Conservation (phyloP, 2,113 vertebrate species). For the Gavialis gangeticus region DNA sequence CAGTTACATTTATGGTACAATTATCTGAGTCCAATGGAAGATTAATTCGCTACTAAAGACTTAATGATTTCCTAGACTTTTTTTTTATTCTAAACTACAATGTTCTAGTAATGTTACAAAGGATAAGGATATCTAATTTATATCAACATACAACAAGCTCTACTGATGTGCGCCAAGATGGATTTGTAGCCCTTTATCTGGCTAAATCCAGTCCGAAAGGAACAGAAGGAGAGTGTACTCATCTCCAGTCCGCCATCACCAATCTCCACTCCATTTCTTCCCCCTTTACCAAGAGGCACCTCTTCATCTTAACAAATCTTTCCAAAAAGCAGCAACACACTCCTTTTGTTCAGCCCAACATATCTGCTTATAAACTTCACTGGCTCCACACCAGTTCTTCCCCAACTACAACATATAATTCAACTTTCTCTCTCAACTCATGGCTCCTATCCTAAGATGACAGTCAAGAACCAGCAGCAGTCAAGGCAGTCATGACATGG, state of each 20-base stretch:
- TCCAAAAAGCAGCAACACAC: neutral
- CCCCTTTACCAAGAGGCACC: neutral
- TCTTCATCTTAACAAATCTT: neutral
- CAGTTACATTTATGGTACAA: neutral
- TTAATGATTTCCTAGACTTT: neutral
- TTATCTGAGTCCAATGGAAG: neutral
- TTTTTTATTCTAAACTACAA: neutral
- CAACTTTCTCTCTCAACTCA: neutral
- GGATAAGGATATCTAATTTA: neutral
- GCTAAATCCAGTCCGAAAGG: neutral
- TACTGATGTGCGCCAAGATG: neutral
- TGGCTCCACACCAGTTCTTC: neutral
- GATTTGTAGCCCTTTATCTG: neutral
- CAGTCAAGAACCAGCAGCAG: neutral
- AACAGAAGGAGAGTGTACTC: neutral
- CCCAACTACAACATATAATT: neutral
- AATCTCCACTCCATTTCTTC: neutral
- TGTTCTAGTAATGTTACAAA: neutral
- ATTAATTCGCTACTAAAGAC: neutral
- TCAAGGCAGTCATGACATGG: accelerated
- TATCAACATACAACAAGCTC: neutral
- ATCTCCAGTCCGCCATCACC: neutral
- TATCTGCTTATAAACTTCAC: neutral
- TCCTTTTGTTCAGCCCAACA: neutral
- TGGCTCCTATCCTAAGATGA: neutral